Evolutionary conservation across 2,888 invertebrate species (phyloP).

Genomic region (Papilio elwesi): DNA sequence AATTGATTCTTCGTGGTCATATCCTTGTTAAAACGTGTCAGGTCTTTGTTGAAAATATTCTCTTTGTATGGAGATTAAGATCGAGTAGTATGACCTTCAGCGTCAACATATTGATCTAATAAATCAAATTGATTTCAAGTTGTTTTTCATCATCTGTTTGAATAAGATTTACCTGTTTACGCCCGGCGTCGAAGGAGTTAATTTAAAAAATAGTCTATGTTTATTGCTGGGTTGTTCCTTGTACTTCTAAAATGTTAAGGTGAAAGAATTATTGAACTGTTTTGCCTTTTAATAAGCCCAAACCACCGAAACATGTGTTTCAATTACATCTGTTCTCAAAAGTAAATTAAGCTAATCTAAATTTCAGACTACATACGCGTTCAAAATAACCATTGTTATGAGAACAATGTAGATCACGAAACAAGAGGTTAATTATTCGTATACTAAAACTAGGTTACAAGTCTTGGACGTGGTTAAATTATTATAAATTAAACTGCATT

Average conservation of each 20-base stretch:
- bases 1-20: not conserved
- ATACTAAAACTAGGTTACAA: not conserved
- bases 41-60: conserved; percentile 10
- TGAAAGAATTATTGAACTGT: too few relatives aligned
- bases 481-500: not conserved
- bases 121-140: not conserved
- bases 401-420: conserved; percentile 21
- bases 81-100: conserved; percentile 1
- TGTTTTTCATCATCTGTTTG: not conserved
- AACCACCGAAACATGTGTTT: too few relatives aligned
- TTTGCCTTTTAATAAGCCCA: too few relatives aligned
- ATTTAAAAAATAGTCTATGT: too few relatives aligned
- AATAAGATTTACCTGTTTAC: too few relatives aligned
- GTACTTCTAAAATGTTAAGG: too few relatives aligned
- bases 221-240: too few relatives aligned
- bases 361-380: not conserved
- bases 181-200: too few relatives aligned
- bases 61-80: not conserved
- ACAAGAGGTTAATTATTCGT: conserved; percentile 31
- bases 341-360: not conserved
- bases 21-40: conserved; percentile 1
- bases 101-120: not conserved
- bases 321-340: too few relatives aligned
- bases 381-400: conserved; percentile 1
- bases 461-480: not conserved